These are phyloP conservation scores for Piliocolobus tephrosceles DNA, from an alignment of 2,113 vertebrate species.

Conservation along the genomic window DNA sequence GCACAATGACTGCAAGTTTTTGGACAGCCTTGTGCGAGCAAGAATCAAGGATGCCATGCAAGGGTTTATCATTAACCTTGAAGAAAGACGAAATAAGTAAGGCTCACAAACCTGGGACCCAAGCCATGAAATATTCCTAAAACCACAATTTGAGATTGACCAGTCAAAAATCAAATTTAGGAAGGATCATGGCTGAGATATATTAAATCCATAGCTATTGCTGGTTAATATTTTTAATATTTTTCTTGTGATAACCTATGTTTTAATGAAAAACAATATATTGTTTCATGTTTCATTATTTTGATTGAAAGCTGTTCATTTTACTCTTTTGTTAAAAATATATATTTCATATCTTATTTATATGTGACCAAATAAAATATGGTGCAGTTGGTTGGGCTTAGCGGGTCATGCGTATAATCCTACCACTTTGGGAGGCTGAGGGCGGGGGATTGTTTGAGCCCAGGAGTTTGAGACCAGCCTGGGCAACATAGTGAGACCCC, in stretches of 20 bases:
- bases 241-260: conserved; percentile 17
- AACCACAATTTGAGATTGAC: neutral
- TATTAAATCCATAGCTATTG: neutral
- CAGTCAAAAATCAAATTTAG: conserved; percentile 12
- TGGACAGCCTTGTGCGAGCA: conserved; percentile 74
- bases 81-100: conserved; percentile 89
- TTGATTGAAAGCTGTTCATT: conserved; percentile 42
- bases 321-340: conserved; percentile 15
- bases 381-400: neutral
- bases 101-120: neutral
- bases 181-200: neutral
- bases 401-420: too few species aligned
- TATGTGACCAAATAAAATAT: conserved; percentile 31
- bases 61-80: conserved; percentile 76
- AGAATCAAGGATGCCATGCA: conserved; percentile 78
- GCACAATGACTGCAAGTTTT: conserved; percentile 72
- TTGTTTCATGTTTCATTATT: neutral
- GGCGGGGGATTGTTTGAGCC: too few species aligned
- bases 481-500: too few species aligned
- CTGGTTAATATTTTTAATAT: conserved; percentile 49
- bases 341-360: neutral
- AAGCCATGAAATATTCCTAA: neutral
- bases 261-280: conserved; percentile 27
- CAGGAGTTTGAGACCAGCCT: too few species aligned
- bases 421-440: too few species aligned